Evolutionary conservation across 2,888 invertebrate genomes (phyloP), one percentile per base, ranked within the genome.

Genomic region (Napeogenes inachia): DNA sequence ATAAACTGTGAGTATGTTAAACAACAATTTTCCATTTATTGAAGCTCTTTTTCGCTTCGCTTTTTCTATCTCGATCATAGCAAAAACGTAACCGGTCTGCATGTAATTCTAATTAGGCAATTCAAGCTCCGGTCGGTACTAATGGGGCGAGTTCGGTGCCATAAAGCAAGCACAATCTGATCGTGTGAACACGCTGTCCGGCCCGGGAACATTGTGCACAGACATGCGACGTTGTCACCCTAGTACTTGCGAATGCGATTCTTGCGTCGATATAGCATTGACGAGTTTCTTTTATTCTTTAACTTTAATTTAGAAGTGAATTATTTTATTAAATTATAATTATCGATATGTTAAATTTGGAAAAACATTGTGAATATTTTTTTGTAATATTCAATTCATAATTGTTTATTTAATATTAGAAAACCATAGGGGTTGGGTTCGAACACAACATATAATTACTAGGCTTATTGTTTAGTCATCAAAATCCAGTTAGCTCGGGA

Each of bases 211-310:
- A 87, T 84, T 86, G 86, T 78, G 80, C 74, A 74, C 64, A 73
- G 82, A 87, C 89, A 89, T 87, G 90, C 89, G 78, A 89, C 79
- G 84, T 86, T 86, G 89, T 89, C 89, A 89, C 89, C 88, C 86
- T 85, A 86, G 74, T 74, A 75, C 79, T 77, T 76, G 76, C 78
- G 78, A 78, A 70, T 58, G 42, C 56, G 60, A 47, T 61, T 45
- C 54, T 46, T 38, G 47, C 45, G 56, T n/a, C 38, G 50, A 50
- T 50, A 50, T 50, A 21, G 6, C 42, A 60, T 58, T 57, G 54
- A 57, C 47, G 57, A 54, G 47, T 38, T 30, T 45, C 47, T 47
- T 21, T 50, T 50, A 35, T 35, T 30, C 30, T 30, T 50, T 30
- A 30, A 30, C 50, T 50, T 30, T 21, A 21, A 21, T 21, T 21